Evolutionary conservation across 2,888 invertebrate species (phyloP).

Genomic region (Leptinotarsa juncta): DNA sequence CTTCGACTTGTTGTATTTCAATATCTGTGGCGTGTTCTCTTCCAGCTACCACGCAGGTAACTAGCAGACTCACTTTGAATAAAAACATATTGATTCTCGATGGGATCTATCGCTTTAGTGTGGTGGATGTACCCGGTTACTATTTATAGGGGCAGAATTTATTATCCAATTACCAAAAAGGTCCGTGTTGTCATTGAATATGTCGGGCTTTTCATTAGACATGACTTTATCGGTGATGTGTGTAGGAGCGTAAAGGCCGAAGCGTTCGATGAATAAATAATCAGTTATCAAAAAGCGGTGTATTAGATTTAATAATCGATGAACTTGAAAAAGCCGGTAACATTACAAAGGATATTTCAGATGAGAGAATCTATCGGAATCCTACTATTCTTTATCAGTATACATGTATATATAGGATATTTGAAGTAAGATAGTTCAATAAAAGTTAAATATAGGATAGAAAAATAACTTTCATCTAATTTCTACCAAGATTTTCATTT

Average conservation of each 20-base stretch:
- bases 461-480: no score
- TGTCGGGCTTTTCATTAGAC: conserved; percentile 13
- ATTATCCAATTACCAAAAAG: conserved; percentile 25
- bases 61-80: conserved; percentile 18
- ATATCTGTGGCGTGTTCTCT: conserved; percentile 37
- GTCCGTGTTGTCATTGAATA: conserved; percentile 26
- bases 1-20: conserved; percentile 38
- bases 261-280: conserved; percentile 32
- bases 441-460: no score
- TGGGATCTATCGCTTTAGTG: conserved; percentile 17
- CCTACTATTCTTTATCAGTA: no score
- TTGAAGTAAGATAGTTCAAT: no score
- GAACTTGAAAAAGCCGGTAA: background rate
- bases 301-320: conserved; percentile 26
- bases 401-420: no score
- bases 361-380: no score
- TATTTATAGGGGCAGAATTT: conserved; percentile 19
- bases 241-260: conserved; percentile 38
- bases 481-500: no score
- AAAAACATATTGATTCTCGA: conserved; percentile 27
- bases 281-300: conserved; percentile 28
- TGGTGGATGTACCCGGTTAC: background rate
- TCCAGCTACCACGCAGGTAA: conserved; percentile 18
- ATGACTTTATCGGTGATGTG: conserved; percentile 17
- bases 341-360: background rate